Base-by-base conservation (phyloP, 2,797 vertebrate species). In the Bryconaethiops microstoma region DNA sequence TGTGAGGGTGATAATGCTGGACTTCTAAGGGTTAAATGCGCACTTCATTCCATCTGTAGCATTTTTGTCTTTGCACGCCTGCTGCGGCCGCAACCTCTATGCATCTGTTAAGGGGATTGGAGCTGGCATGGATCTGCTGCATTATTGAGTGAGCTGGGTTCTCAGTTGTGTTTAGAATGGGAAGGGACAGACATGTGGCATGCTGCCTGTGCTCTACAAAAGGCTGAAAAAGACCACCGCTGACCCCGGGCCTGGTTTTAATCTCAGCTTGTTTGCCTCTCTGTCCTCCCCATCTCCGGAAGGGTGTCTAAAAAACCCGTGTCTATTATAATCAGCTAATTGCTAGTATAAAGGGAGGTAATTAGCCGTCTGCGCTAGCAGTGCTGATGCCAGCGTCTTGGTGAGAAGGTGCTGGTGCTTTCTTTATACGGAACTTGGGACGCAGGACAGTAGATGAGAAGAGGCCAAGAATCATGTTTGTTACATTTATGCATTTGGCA, bases 271-370 rank as follows among this genome's bases (percentile, higher is more conserved):
- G 55, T 63, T 19, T 70, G 72, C 45, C 54, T 80, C 80, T 63
- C 68, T 62, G 82, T 70, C 59, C 42, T 54, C 62, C 45, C 64
- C n/a, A 17, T 64, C 45, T 54, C 48, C 21, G 7, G 67, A 60
- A 64, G n/a, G 67, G n/a, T 65, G 29, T 65, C 35, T 35, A 4
- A 50, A 48, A 60, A 62, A 80, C 83, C 62, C 86, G 89, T 85
- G 84, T 76, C 85, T 82, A 86, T 89, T 92, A 90, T 85, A 91
- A 92, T 92, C 84, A 77, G 86, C 80, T 93, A 91, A 92, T 91
- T 89, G 89, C 83, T 85, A 88, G 83, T n/a, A n/a, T 88, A 83
- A 92, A 93, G 91, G 90, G 78, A 89, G 82, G 82, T 87, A 81
- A 92, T 92, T 92, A 90, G 85, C 84, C 70, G 85, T 83, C 87